These are phyloP conservation scores for Hydrocynus forskahlii DNA, from an alignment of 2,797 vertebrate genomes.

Conservation along the genomic window DNA sequence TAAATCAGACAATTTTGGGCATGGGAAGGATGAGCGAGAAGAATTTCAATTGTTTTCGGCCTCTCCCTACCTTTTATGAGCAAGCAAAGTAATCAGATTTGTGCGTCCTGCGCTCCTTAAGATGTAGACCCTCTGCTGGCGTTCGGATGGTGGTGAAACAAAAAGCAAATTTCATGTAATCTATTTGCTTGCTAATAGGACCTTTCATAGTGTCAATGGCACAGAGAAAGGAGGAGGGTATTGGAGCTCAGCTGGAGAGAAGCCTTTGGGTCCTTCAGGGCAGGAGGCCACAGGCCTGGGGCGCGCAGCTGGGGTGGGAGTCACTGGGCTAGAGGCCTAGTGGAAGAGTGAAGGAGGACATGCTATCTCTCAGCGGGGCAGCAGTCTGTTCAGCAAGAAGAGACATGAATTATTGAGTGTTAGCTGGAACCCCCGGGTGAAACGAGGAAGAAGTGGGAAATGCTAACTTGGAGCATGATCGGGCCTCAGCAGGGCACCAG, in stretches of 20 bases:
- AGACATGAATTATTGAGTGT: slow-evolving; percentile 73
- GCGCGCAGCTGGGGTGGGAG: slow-evolving; percentile 68
- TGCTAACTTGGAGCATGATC: slow-evolving; percentile 63
- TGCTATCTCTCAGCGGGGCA: slow-evolving; percentile 55
- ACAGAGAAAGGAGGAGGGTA: slow-evolving; percentile 55
- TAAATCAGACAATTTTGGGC: slow-evolving; percentile 62
- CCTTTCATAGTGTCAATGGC: slow-evolving; percentile 59
- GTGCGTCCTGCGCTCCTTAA: slow-evolving; percentile 66
- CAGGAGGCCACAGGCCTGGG: slow-evolving; percentile 58
- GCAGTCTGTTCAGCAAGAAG: slow-evolving; percentile 69
- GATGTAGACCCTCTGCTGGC: slow-evolving; percentile 61
- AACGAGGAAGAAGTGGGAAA: slow-evolving; percentile 54
- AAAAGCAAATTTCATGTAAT: slow-evolving; percentile 70
- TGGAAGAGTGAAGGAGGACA: slow-evolving; percentile 50
- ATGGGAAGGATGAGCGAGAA: not conserved
- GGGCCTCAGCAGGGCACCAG: slow-evolving; percentile 48
- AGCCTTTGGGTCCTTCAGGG: slow-evolving; percentile 70
- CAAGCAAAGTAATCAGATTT: slow-evolving; percentile 74
- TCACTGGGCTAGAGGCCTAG: slow-evolving; percentile 60
- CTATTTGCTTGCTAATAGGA: slow-evolving; percentile 71
- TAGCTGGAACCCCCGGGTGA: slow-evolving; percentile 61
- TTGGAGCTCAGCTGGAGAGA: slow-evolving; percentile 76
- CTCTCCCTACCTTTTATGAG: slow-evolving; percentile 52
- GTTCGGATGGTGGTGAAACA: slow-evolving; percentile 66
- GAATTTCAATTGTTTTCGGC: slow-evolving; percentile 55